Evolutionary conservation across 2,888 invertebrate species (phyloP), one percentile per base, ranked within the genome.

Genomic region (Tromatobia lineatoria): DNA sequence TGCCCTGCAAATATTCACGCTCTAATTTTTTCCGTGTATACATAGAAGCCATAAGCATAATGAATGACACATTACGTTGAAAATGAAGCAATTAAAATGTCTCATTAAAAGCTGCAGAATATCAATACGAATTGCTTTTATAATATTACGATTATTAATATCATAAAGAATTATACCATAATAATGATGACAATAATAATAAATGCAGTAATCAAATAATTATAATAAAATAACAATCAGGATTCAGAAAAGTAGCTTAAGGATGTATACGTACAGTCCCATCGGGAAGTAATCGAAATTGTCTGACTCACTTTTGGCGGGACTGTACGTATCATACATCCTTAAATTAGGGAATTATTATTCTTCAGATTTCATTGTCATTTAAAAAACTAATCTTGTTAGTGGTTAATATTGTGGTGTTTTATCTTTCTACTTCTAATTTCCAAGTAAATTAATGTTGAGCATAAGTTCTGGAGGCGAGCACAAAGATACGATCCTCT

Each of bases 401-500:
- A 6, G 4, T 54, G 1, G 2, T 20, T 20, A 18, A 0, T 10
- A 54, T 42, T 34, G 7, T 57, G 10, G 1, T 23, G 57, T 67
- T 29, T 57, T 54, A 38, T 38, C 38, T 20, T 67, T 10, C 3
- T 47, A 25, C 18, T 45, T 54, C 23, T 50, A 38, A 50, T 50
- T 50, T 34, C 23, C 38, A 34, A 54, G 25, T 20, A 34, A 23
- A 74, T 82, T 54, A 82, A 47, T 38, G 45, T 70, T 29, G 52
- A 20, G 50, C 20, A 67, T 50, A n/a, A 25, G 25, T 42, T 15
- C 64, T 50, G 25, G 45, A 25, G 71, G 54, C n/a, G 67, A 61
- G 50, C 61, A 71, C n/a, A 29, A 42, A 59, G 57, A 45, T 50
- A 52, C 59, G 50, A 80, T 80, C 71, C 23, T 73, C 71, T 80